These are phyloP conservation scores for Bagarius yarrelli DNA, from an alignment of 2,113 vertebrate genomes.

Conservation along the genomic window DNA sequence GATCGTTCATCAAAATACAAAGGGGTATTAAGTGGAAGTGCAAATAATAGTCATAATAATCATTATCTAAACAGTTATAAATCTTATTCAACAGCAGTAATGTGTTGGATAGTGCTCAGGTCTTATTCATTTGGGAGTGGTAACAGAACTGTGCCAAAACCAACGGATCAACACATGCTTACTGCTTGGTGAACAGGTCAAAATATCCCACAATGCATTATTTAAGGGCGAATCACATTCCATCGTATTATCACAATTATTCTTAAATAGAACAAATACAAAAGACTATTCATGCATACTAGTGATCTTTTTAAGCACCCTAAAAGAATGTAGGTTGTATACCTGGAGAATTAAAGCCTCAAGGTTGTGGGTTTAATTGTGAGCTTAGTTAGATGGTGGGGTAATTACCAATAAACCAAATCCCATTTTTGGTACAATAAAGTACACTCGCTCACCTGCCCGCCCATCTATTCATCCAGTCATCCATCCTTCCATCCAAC, in stretches of 20 bases:
- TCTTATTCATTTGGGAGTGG: background rate
- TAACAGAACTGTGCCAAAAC: background rate
- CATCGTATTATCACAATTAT: background rate
- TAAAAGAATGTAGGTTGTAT: background rate
- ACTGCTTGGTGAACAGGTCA: background rate
- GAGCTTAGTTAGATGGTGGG: background rate
- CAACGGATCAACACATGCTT: background rate
- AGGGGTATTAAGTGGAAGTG: background rate
- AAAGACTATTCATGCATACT: too few species aligned
- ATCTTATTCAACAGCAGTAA: background rate
- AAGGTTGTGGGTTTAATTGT: background rate
- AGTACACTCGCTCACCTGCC: background rate
- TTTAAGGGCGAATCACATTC: background rate
- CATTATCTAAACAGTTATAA: background rate
- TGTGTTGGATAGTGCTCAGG: background rate
- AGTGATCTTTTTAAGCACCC: too few species aligned
- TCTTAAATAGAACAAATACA: background rate
- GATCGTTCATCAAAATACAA: background rate
- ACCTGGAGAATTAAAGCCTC: background rate
- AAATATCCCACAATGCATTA: background rate
- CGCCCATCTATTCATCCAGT: background rate
- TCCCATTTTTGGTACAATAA: background rate
- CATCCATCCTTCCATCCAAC: background rate
- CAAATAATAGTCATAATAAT: background rate
- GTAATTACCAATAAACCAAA: background rate